Conservation (phyloP, 2,797 vertebrate genomes). For the Orestias chungarensis region DNA sequence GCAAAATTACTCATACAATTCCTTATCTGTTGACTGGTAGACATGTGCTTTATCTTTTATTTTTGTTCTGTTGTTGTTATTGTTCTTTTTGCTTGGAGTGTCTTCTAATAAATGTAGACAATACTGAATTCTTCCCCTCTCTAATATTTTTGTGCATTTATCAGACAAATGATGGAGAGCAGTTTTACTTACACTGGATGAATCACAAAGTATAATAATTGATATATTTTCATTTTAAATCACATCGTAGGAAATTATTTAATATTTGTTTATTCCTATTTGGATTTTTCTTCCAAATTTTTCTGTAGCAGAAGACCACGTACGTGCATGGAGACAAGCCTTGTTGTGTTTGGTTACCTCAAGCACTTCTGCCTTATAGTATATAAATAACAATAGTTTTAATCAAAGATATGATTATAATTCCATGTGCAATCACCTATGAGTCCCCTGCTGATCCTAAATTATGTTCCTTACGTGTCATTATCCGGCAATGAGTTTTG, state of each 20-base stretch:
- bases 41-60: not conserved
- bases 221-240: not conserved
- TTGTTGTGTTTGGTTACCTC: slow-evolving; percentile 22
- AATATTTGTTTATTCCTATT: not conserved
- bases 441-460: slow-evolving; percentile 31
- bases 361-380: slow-evolving; percentile 5
- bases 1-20: not conserved
- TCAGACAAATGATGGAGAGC: not conserved
- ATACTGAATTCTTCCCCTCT: not conserved
- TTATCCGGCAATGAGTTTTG: slow-evolving; percentile 40
- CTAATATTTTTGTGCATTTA: not conserved
- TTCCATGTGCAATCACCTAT: slow-evolving; percentile 46
- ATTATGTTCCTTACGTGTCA: slow-evolving; percentile 39
- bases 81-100: not conserved
- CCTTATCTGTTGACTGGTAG: not conserved
- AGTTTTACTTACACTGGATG: not conserved
- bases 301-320: slow-evolving; percentile 11
- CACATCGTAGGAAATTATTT: not conserved
- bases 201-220: not conserved
- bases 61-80: not conserved
- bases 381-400: slow-evolving; percentile 42
- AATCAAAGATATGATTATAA: slow-evolving; percentile 44
- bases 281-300: not conserved
- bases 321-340: not conserved
- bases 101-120: not conserved